A percentile compares a stretch with the other conserved stretches of the same genome.
Evolutionary conservation across 2,888 invertebrate species (phyloP).

Genomic region (Oxyscelio sp.): DNA sequence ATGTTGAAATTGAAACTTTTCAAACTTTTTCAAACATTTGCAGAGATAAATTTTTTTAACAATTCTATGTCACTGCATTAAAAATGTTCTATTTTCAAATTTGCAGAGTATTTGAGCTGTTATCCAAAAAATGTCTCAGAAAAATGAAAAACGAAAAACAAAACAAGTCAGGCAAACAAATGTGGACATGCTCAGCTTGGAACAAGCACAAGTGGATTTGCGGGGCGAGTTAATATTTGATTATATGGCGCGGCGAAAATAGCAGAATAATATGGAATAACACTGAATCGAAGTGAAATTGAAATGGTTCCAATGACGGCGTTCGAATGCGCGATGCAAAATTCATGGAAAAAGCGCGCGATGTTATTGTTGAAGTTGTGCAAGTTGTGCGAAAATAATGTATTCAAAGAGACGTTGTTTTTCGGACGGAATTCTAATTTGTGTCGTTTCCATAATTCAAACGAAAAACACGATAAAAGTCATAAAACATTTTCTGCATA

Average conservation of each 20-base stretch:
- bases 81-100: too few relatives aligned
- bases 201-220: conserved; percentile 5
- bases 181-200: neutral
- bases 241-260: conserved; percentile 49
- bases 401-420: conserved; percentile 68
- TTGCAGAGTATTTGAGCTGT: too few relatives aligned
- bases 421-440: conserved; percentile 67
- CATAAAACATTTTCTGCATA: conserved; percentile 66
- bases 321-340: conserved; percentile 54
- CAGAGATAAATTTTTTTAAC: too few relatives aligned
- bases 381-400: conserved; percentile 65
- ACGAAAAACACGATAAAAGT: conserved; percentile 68
- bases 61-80: too few relatives aligned
- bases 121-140: too few relatives aligned
- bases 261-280: conserved; percentile 53
- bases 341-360: conserved; percentile 59
- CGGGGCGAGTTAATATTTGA: conserved; percentile 51
- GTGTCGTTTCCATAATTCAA: conserved; percentile 71
- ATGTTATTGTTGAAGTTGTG: conserved; percentile 63
- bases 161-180: too few relatives aligned
- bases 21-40: too few relatives aligned
- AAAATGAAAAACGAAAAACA: too few relatives aligned
- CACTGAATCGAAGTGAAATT: conserved; percentile 58
- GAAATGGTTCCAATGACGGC: conserved; percentile 60
- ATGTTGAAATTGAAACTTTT: too few relatives aligned